phyloP scores from a whole-genome alignment of 2,888 invertebrate species.

The Kuschelorhynchus macadamiae region DNA sequence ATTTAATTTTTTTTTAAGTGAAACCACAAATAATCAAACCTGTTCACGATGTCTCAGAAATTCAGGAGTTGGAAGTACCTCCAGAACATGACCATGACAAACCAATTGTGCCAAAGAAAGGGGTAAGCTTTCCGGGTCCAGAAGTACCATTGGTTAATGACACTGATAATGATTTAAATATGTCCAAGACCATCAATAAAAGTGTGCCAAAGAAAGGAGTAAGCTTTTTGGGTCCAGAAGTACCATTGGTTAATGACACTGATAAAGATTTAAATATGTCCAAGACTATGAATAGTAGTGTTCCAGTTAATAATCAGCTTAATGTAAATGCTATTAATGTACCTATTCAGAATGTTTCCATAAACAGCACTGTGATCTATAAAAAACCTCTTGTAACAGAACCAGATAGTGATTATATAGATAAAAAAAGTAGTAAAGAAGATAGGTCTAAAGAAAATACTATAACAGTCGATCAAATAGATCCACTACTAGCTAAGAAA shows the following conservation, averaged over 20 bases:
- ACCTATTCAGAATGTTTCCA: slow-evolving; percentile 51
- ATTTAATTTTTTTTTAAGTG: no score
- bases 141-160: neutral
- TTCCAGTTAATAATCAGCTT: neutral
- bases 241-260: neutral
- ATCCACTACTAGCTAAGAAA: slow-evolving; percentile 47
- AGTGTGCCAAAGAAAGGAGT: slow-evolving; percentile 58
- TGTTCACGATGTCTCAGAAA: no score
- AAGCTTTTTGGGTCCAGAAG: slow-evolving; percentile 28
- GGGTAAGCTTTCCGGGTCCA: slow-evolving; percentile 51
- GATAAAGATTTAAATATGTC: no score
- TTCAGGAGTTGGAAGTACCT: slow-evolving; percentile 15
- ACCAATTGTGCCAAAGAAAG: slow-evolving; percentile 60
- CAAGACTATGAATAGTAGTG: neutral
- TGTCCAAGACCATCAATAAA: neutral
- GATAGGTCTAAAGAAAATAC: slow-evolving; percentile 15
- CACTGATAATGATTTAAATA: no score
- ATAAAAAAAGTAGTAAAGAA: slow-evolving; percentile 17
- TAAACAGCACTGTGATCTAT: slow-evolving; percentile 65
- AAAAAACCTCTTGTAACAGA: slow-evolving; percentile 70
- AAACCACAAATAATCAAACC: no score
- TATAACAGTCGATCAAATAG: slow-evolving; percentile 35
- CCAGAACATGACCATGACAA: slow-evolving; percentile 54
- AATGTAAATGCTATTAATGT: neutral
- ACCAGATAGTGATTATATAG: slow-evolving; percentile 59